Evolutionary conservation across 2,888 invertebrate genomes (phyloP), one percentile per base, ranked within the genome.

Genomic region (Hybos culiciformis): DNA sequence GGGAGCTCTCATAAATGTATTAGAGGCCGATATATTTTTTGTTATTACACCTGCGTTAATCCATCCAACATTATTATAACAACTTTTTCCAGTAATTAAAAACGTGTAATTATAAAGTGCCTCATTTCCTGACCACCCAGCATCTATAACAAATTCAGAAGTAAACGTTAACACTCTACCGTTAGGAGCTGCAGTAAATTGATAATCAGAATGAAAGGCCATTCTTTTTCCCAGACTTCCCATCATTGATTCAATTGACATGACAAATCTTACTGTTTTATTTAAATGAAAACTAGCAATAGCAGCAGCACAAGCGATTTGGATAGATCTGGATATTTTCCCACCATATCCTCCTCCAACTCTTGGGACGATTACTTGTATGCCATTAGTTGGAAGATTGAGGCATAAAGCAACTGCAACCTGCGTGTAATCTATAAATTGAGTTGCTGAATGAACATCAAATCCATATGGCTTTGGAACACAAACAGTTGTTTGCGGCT

Each of bases 341-440:
- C 69, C 72, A 0, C 88, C 87, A 59, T 80, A 88, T 0, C 66
- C 81, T 9, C 87, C 87, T 6, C 87, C 87, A 4, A 85, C 50
- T 33, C 50, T 43, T 14, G 23, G 8, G 3, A 20, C 23, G 21
- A 21, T 15, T 8, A 37, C 14, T 4, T 37, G 14, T 21, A 44
- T 40, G 41, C 72, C 67, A 48, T 66, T 45, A 39, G 71, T 63
- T 4, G 72, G 70, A 11, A 75, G 52, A n/a, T 66, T 69, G 5
- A 79, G 65, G 26, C 69, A 66, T 19, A 64, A 51, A 0, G 77
- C 69, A 15, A 79, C 60, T 5, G 71, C 69, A 18, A 67, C 53
- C 53, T 77, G 76, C 1, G 62, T 61, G n/a, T 71, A 55, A 53
- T 78, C 74, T 37, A 75, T 61, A 68, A 70, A 75, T 49, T 80